Percentiles rank a stretch among this genome's conserved stretches.
phyloP scores from a whole-genome alignment of 1,140 invertebrate genomes.

The Oryzaephilus surinamensis region DNA sequence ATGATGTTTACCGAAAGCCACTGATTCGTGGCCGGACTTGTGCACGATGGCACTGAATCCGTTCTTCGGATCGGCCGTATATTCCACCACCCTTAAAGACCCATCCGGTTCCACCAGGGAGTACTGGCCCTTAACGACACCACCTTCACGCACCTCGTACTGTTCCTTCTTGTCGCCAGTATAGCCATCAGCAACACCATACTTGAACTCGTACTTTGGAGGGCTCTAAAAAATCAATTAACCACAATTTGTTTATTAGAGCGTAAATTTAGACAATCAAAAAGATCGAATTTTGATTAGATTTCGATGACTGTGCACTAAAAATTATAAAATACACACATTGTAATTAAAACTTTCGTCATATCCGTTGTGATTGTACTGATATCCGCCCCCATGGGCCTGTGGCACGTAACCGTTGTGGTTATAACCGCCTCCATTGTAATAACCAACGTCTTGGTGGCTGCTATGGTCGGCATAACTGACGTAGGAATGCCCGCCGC shows the following conservation, averaged over 20 bases:
- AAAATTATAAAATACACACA: background rate
- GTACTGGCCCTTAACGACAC: slow-evolving; percentile 50
- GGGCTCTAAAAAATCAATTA: background rate
- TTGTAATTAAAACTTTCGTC: background rate
- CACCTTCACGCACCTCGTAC: slow-evolving; percentile 42
- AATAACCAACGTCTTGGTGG: background rate
- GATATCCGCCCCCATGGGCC: background rate
- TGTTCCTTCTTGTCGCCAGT: slow-evolving; percentile 45
- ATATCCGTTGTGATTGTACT: background rate
- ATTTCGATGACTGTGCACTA: background rate
- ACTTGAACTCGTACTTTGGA: slow-evolving; percentile 41
- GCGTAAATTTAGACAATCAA: too few relatives aligned
- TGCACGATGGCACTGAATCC: slow-evolving; percentile 25
- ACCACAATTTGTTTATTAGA: background rate
- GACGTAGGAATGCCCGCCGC: background rate
- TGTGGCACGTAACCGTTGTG: background rate
- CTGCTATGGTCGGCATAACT: background rate
- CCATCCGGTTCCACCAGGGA: slow-evolving; percentile 43
- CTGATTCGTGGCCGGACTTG: slow-evolving; percentile 12
- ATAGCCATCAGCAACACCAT: slow-evolving; percentile 41
- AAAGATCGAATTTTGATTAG: background rate
- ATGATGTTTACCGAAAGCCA: slow-evolving; percentile 2
- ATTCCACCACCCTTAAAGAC: slow-evolving; percentile 39
- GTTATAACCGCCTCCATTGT: background rate
- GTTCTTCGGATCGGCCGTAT: slow-evolving; percentile 41